Base-by-base conservation (phyloP, 2,888 invertebrate species). In the Alentia gelatinosa region DNA sequence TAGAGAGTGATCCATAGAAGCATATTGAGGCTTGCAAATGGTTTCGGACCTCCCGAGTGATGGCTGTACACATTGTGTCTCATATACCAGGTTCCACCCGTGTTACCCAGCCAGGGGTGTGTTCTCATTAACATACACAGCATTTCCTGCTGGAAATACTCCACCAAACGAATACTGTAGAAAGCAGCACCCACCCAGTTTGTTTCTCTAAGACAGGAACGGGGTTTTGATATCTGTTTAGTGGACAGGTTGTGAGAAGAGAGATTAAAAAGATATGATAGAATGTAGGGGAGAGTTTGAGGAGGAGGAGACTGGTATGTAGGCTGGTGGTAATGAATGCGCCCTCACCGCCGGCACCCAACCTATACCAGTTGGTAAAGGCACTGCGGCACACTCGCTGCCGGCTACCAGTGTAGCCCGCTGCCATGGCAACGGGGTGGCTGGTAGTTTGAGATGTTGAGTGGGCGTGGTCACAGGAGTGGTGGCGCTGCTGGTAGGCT, bases 1-100 rank as follows among this genome's bases (percentile, higher is more conserved):
- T 83, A 83, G 83, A 83, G 83, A 83, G 83, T 83, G 83, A 83
- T 83, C 83, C 83, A 83, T 83, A 83, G 83, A 35, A 83, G 83
- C 83, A 83, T 83, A 83, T 83, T 83, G 83, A 83, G 83, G 26
- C 12, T 19, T 35, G 39, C 42, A 39, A 83, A 35, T 83, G 83
- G 83, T 42, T 42, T 40, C 83, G 83, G 83, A 83, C 83, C 83
- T 83, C 83, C 83, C 83, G 37, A 74, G 1, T 26, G n/a, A 74
- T 74, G 74, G 1, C 74, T 33, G 74, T 56, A 5, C 9, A 56
- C n/a, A 1, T n/a, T 19, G 19, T n/a, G 19, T n/a, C 19, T n/a
- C n/a, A 56, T 56, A 56, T 56, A 56, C 56, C 56, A 56, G 23
- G 23, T n/a, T 56, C 56, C 26, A 26, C 1, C 33, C 33, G 26